phyloP scores from a whole-genome alignment of 2,797 vertebrate genomes.

The Urosaurus nigricauda region DNA sequence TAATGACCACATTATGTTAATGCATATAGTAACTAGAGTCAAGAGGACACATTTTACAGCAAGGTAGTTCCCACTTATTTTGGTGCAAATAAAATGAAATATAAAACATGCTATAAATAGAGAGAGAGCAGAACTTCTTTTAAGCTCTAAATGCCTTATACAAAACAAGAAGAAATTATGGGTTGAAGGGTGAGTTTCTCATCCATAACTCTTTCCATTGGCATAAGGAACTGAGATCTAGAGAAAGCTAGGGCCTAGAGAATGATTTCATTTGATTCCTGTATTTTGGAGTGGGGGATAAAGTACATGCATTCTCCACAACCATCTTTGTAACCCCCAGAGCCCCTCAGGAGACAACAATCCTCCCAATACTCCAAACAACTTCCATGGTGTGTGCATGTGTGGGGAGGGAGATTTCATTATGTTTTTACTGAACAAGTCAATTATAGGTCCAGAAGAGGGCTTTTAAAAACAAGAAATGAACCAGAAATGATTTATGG shows the following conservation, averaged over 20 bases:
- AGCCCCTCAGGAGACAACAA: too few species aligned
- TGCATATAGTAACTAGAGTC: slow-evolving; percentile 33
- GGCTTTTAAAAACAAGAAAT: too few species aligned
- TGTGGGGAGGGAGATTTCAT: too few species aligned
- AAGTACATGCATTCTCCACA: too few species aligned
- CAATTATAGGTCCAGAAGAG: too few species aligned
- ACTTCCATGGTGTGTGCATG: too few species aligned
- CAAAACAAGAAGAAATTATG: background rate
- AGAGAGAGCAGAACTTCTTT: background rate
- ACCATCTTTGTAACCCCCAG: too few species aligned
- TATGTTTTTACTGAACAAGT: too few species aligned
- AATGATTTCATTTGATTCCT: too few species aligned
- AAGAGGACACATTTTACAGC: background rate
- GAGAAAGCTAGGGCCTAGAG: background rate
- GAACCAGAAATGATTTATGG: too few species aligned
- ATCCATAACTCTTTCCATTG: background rate
- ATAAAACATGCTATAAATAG: slow-evolving; percentile 14
- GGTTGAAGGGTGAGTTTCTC: background rate
- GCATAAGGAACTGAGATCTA: background rate
- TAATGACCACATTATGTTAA: slow-evolving; percentile 55
- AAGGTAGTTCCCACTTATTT: background rate
- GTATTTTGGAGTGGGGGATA: too few species aligned
- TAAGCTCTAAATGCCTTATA: background rate
- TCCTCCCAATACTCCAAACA: too few species aligned
- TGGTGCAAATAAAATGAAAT: background rate